Conservation (phyloP, 2,797 vertebrate species). For the Staurois parvus region DNA sequence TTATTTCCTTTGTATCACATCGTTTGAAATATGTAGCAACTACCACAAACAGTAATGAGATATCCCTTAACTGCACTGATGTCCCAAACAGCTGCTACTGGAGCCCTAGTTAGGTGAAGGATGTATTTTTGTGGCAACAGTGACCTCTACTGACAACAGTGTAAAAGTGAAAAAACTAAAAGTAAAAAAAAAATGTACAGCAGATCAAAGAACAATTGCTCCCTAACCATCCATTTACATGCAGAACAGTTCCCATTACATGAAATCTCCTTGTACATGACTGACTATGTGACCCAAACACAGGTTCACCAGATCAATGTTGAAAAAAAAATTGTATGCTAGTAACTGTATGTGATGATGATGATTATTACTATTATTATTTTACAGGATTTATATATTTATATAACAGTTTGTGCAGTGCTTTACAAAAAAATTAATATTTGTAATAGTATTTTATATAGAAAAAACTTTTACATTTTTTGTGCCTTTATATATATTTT, state of each 20-base stretch:
- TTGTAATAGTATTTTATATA: too few relatives aligned
- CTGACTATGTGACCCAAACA: background rate
- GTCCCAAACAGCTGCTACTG: constrained; percentile 58
- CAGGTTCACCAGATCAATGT: background rate
- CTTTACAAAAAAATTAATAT: too few relatives aligned
- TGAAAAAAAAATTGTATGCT: too few relatives aligned
- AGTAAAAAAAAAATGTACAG: background rate
- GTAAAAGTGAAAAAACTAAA: background rate
- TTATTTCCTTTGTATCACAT: constrained; percentile 57
- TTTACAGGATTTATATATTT: too few relatives aligned
- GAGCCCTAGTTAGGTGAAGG: background rate
- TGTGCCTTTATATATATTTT: too few relatives aligned
- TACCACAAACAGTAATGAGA: constrained; percentile 47
- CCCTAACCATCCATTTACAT: background rate
- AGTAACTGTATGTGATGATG: too few relatives aligned
- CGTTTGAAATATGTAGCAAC: constrained; percentile 49
- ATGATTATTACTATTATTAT: too few relatives aligned
- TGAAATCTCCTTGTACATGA: too few relatives aligned
- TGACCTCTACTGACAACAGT: constrained; percentile 37
- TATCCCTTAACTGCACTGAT: constrained; percentile 35
- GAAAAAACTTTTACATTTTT: too few relatives aligned
- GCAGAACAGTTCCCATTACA: too few relatives aligned
- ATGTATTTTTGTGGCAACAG: constrained; percentile 25
- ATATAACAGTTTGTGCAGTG: too few relatives aligned
- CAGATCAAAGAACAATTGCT: background rate